Evolutionary conservation across 1,140 invertebrate species (phyloP).

Genomic region (Leptopilina boulardi): DNA sequence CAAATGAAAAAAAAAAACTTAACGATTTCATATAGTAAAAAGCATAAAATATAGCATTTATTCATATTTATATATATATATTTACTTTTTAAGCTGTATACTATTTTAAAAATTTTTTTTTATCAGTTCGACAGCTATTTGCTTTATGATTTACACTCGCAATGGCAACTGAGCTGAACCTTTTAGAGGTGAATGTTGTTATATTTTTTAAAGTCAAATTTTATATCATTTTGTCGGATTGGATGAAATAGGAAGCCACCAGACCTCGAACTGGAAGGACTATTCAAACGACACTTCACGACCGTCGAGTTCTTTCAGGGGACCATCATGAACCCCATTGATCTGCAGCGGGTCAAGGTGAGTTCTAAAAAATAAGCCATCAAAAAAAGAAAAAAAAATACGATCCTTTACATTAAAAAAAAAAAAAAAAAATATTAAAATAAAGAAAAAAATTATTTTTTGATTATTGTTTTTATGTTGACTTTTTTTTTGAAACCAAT

Average conservation of each 20-base stretch:
- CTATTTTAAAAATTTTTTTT: neutral
- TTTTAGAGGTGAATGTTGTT: slow-evolving; percentile 64
- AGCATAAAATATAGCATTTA: slow-evolving; percentile 41
- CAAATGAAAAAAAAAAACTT: no score
- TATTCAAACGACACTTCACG: slow-evolving; percentile 99
- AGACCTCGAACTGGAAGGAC: slow-evolving; percentile 98
- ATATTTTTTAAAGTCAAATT: slow-evolving; percentile 61
- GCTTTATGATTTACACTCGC: slow-evolving; percentile 53
- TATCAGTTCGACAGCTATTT: slow-evolving; percentile 52
- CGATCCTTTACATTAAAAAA: slow-evolving; percentile 45
- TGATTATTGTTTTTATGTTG: slow-evolving; percentile 55
- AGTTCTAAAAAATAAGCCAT: slow-evolving; percentile 72
- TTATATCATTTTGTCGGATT: slow-evolving; percentile 69
- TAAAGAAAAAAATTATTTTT: neutral
- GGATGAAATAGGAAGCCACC: slow-evolving; percentile 86
- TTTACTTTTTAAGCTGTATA: slow-evolving; percentile 46
- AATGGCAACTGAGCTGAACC: slow-evolving; percentile 25
- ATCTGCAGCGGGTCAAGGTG: slow-evolving; percentile 99
- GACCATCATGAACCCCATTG: slow-evolving; percentile 99
- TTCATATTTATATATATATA: neutral
- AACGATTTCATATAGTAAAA: slow-evolving; percentile 32
- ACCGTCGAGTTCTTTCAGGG: slow-evolving; percentile 99
- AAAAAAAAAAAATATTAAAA: no score
- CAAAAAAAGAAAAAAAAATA: no score
- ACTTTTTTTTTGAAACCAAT: slow-evolving; percentile 51